phyloP scores from a whole-genome alignment of 2,797 vertebrate genomes.

The Ctenopoma multispine region DNA sequence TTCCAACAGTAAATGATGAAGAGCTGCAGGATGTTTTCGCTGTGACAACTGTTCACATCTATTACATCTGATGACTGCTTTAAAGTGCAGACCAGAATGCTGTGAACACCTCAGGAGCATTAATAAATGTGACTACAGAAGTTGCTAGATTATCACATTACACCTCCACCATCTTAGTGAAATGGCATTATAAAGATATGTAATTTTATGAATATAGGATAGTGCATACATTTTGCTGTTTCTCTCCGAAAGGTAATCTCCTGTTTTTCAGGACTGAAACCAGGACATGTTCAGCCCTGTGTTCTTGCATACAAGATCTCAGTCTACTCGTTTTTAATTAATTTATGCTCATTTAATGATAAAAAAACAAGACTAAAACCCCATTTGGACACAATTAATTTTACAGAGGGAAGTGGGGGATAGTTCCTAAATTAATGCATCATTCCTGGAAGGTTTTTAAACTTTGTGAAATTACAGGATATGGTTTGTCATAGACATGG shows the following conservation, averaged over 20 bases:
- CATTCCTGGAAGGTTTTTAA: no score
- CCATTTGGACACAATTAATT: not conserved
- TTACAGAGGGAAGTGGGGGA: no score
- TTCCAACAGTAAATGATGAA: conserved; percentile 42
- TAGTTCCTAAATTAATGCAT: not conserved
- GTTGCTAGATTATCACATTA: conserved; percentile 16
- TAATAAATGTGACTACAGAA: conserved; percentile 13
- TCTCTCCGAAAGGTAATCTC: no score
- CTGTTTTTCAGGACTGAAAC: no score
- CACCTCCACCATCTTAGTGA: conserved; percentile 8
- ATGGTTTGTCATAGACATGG: no score
- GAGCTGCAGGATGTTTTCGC: conserved; percentile 23
- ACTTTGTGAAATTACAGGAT: no score
- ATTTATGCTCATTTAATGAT: not conserved
- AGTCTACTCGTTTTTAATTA: not conserved
- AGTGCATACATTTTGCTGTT: no score
- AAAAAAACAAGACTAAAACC: not conserved
- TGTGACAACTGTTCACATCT: conserved; percentile 20
- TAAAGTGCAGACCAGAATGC: conserved; percentile 23
- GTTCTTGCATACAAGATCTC: not conserved
- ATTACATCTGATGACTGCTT: conserved; percentile 24
- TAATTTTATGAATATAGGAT: not conserved
- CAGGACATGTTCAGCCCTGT: no score
- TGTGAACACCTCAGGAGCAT: not conserved
- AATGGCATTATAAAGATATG: conserved; percentile 1